These are phyloP conservation scores for Laterallus jamaicensis DNA, from an alignment of 2,113 vertebrate species.

Conservation along the genomic window DNA sequence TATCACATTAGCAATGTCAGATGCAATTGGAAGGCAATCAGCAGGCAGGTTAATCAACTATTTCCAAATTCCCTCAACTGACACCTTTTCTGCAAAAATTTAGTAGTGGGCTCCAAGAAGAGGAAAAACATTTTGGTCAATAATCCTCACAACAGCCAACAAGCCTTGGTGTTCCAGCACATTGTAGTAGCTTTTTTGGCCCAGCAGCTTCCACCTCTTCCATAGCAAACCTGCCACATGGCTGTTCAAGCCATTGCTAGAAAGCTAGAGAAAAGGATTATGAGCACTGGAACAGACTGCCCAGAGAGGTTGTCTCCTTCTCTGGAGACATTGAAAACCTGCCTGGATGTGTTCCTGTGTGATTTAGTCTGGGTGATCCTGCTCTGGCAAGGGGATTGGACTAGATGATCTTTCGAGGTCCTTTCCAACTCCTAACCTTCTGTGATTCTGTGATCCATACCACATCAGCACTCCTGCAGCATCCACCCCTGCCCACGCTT, in stretches of 20 bases:
- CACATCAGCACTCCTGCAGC: not conserved
- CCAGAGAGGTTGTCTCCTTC: too few species aligned
- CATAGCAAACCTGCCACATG: not conserved
- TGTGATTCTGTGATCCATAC: too few species aligned
- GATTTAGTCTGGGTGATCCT: too few species aligned
- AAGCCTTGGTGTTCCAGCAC: not conserved
- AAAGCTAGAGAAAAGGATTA: not conserved
- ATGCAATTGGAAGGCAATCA: not conserved
- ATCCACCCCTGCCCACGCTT: accelerated
- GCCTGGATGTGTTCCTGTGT: too few species aligned
- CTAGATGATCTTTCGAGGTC: too few species aligned
- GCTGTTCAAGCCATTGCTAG: not conserved
- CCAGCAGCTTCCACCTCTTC: not conserved
- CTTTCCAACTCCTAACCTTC: too few species aligned
- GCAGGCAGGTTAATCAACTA: not conserved
- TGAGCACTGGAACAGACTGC: too few species aligned
- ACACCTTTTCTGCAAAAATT: not conserved
- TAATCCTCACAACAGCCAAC: not conserved
- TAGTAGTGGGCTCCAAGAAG: not conserved
- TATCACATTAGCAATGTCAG: not conserved
- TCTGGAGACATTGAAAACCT: too few species aligned
- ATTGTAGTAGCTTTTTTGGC: not conserved
- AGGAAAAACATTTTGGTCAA: not conserved
- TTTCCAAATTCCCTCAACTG: not conserved
- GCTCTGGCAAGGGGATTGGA: too few species aligned